Evolutionary conservation across 2,797 vertebrate genomes (phyloP).

Genomic region (Phoxinus dragarum): DNA sequence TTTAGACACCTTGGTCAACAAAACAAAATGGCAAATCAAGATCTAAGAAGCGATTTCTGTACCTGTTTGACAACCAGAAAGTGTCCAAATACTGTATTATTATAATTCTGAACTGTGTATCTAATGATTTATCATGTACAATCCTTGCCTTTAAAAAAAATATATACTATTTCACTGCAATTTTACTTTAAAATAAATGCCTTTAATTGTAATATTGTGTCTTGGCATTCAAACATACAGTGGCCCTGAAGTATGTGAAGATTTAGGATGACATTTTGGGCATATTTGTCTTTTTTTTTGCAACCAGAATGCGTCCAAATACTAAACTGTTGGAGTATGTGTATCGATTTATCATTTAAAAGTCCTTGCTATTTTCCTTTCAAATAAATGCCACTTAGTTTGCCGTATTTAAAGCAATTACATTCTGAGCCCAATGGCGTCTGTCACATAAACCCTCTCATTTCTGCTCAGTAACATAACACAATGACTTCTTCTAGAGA

Average conservation of each 20-base stretch:
- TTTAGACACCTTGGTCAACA: not conserved
- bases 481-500: not conserved
- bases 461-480: constrained; percentile 19
- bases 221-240: not conserved
- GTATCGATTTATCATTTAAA: not conserved
- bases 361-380: not conserved
- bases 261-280: not conserved
- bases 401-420: not conserved
- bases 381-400: not conserved
- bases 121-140: too few relatives aligned
- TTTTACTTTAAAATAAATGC: not conserved
- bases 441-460: not conserved
- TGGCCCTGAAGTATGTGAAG: not conserved
- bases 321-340: not conserved
- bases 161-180: too few relatives aligned
- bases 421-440: not conserved
- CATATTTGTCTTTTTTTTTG: not conserved
- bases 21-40: not conserved
- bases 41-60: not conserved
- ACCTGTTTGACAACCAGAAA: not conserved
- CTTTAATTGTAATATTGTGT: not conserved
- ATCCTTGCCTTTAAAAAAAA: too few relatives aligned
- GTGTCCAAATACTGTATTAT: too few relatives aligned
- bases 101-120: too few relatives aligned
- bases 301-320: not conserved